Conservation (phyloP, 2,113 vertebrate species). For the Dendropsophus ebraccatus region DNA sequence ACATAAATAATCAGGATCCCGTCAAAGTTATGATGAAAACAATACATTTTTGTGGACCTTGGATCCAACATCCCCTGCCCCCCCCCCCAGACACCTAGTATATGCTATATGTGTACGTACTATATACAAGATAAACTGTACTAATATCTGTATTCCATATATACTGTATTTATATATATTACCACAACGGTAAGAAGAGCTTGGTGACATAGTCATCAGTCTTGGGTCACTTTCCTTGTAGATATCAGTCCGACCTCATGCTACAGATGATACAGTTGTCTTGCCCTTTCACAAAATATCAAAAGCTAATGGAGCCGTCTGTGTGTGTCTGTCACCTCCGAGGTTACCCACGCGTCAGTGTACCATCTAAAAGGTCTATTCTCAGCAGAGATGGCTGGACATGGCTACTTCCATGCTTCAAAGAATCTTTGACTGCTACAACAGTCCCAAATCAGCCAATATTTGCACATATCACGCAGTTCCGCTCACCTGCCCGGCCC, state of each 20-base stretch:
- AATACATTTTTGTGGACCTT: too few relatives aligned
- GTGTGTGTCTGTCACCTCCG: neutral
- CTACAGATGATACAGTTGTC: neutral
- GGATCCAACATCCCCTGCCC: too few relatives aligned
- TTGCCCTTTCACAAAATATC: neutral
- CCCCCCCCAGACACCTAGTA: too few relatives aligned
- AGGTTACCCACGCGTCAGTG: conserved; percentile 14
- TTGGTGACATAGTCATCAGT: neutral
- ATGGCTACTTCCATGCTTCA: conserved; percentile 44
- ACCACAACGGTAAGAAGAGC: too few relatives aligned
- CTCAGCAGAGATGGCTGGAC: conserved; percentile 1
- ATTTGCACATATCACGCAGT: conserved; percentile 53
- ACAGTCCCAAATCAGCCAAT: conserved; percentile 50
- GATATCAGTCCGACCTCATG: neutral
- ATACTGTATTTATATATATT: too few relatives aligned
- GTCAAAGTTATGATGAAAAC: too few relatives aligned
- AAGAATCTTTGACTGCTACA: conserved; percentile 35
- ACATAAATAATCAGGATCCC: too few relatives aligned
- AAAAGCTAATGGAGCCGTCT: neutral
- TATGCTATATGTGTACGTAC: too few relatives aligned
- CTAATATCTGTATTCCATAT: too few relatives aligned
- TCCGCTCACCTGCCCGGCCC: conserved; percentile 57
- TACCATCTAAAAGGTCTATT: conserved; percentile 41
- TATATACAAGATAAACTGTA: too few relatives aligned
- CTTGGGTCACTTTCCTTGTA: neutral